Base-by-base conservation (phyloP, 2,888 invertebrate species). In the Proisotoma minuta region DNA sequence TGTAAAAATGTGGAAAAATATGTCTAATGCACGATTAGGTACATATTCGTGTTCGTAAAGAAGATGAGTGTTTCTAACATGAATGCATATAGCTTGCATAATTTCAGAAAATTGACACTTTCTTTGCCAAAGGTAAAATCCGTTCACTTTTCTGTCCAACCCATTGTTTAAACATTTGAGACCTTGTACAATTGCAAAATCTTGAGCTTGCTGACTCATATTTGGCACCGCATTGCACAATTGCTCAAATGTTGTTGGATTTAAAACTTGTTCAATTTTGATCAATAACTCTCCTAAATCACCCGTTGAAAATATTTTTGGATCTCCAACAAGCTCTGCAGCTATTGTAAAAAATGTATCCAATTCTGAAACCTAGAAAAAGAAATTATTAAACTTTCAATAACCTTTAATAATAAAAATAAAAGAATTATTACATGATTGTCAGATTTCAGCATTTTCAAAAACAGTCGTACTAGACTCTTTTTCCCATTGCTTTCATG, bases 31-130 rank as follows among this genome's bases (percentile, higher is more conserved):
- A 0, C 64, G 60, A 2, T 64, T 23, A 1, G 66, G 69, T 5
- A 69, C 60, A 66, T 66, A 69, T 23, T 66, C 69, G 24, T 69
- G 69, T n/a, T 69, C 69, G 47, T 69, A 66, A 2, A 52, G 34
- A 4, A 69, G 52, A 29, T 65, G 66, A 4, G 23, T 29, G 3
- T 65, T 57, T 22, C 60, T 39, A 15, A 69, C 40, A 1, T 59
- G 47, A 29, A 15, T n/a, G 18, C 15, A 43, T 5, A 43, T 43
- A 20, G 43, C 43, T n/a, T 43, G 18, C 43, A 43, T 43, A 5
- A 20, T 43, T 5, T 5, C 43, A 4, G 43, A 15, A n/a, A 18
- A 20, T 18, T 4, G 18, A 43, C 43, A 18, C 20, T n/a, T 43
- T n/a, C 43, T 5, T 4, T 43, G 18, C 69, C 69, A 69, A 1